A percentile compares a stretch with the other conserved stretches of the same genome.
Conservation (phyloP, 2,888 invertebrate species). For the Dynastes hyllus region DNA sequence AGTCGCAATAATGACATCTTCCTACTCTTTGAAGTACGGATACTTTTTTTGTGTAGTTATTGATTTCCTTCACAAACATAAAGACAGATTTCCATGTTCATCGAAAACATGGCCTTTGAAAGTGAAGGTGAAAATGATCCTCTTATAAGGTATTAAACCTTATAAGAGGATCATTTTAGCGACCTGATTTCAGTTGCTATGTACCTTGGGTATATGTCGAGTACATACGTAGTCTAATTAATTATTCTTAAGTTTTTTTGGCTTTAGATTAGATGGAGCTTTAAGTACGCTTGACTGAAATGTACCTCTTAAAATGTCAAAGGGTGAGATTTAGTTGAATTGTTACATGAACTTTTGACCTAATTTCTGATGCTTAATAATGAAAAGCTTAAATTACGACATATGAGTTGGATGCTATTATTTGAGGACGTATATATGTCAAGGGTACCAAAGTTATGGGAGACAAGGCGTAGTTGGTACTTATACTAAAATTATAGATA, state of each 20-base stretch:
- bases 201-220: background rate
- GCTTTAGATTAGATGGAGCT: background rate
- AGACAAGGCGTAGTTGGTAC: too few species aligned
- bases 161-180: too few species aligned
- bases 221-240: background rate
- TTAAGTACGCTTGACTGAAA: background rate
- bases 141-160: too few species aligned
- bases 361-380: background rate
- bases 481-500: too few species aligned
- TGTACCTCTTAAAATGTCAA: background rate
- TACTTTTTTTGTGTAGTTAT: background rate
- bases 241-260: background rate
- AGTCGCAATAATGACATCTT: background rate
- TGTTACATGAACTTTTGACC: slow-evolving; percentile 5
- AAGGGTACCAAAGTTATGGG: background rate
- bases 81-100: background rate
- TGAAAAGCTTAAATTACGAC: background rate
- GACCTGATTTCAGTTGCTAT: background rate
- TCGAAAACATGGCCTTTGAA: background rate
- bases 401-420: background rate
- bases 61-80: background rate
- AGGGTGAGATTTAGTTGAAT: background rate
- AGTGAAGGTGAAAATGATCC: background rate
- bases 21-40: background rate
- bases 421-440: background rate